Percentiles rank a stretch among this genome's conserved stretches.
Evolutionary conservation across 2,113 vertebrate species (phyloP).

Genomic region (Micronycteris hirsuta): DNA sequence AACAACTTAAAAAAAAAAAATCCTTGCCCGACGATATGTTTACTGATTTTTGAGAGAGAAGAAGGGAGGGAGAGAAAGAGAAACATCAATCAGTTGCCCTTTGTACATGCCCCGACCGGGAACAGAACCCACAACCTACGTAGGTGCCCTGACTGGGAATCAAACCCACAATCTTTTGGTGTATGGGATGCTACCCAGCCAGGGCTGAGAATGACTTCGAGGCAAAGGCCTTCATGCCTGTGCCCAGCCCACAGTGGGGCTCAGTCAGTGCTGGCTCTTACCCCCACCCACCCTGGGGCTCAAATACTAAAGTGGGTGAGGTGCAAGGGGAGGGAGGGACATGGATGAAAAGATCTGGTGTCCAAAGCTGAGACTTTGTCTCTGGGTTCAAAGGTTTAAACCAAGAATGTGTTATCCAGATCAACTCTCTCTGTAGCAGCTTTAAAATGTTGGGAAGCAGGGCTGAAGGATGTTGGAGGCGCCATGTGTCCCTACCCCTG

Average conservation of each 20-base stretch:
- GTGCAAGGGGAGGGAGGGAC: neutral
- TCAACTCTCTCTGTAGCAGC: neutral
- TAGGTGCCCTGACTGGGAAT: too few relatives aligned
- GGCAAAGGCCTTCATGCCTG: neutral
- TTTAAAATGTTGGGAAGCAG: neutral
- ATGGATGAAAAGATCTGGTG: neutral
- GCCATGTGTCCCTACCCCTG: neutral
- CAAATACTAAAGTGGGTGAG: neutral
- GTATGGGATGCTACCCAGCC: too few relatives aligned
- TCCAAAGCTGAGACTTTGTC: neutral
- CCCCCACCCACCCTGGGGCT: neutral
- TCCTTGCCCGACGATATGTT: too few relatives aligned
- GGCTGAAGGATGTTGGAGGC: neutral
- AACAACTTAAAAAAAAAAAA: neutral
- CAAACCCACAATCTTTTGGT: too few relatives aligned
- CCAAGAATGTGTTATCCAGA: neutral
- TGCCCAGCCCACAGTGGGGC: neutral
- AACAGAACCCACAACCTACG: too few relatives aligned
- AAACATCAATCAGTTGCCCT: too few relatives aligned
- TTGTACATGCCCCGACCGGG: too few relatives aligned
- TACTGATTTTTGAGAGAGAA: too few relatives aligned
- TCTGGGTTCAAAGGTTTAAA: slow-evolving; percentile 3
- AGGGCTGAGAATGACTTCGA: neutral
- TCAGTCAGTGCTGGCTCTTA: neutral
- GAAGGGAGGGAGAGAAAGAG: too few relatives aligned